Base-by-base conservation (phyloP, 2,113 vertebrate species). In the Actenoides hombroni region DNA sequence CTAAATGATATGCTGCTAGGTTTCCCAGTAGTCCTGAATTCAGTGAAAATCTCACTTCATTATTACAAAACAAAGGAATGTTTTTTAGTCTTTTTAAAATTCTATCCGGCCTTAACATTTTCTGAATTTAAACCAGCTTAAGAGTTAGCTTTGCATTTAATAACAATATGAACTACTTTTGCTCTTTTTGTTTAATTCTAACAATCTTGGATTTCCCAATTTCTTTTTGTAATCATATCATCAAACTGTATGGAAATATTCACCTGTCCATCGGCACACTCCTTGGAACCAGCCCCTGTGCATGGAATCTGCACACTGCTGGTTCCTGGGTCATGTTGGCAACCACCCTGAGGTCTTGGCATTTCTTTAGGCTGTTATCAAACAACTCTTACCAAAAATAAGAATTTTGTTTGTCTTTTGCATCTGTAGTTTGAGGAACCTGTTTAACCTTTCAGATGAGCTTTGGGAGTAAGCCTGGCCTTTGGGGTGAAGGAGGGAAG, bases 241-340 rank as follows among this genome's bases (percentile, higher is more conserved):
- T 84, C 40, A 87, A 86, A 70, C 56, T 44, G 4, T 6, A 21
- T 28, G 42, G 70, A 78, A 84, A 31, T 67, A 49, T 46, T 78
- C 29, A 18, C n/a, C 54, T 31, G 4, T 48, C 24, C 31, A 3
- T 2, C 0, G 4, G 2, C 42, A 48, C 13, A 24, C 48, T n/a
- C 33, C n/a, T 57, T 44, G n/a, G 42, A 40, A 39, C 25, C 23
- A 64, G 11, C 15, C 31, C 28, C 29, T 37, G 29, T 11, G 16
- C 7, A 11, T 83, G 59, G 25, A 24, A 70, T 13, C 53, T 4
- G 5, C 11, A 13, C 2, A 9, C 35, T 60, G 28, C 29, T 86
- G 12, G 56, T 10, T 40, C 60, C 33, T 39, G 20, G 51, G 24
- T 13, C 40, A 18, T 63, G 16, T 57, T 37, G 26, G 44, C 57